Conservation (phyloP, 2,113 vertebrate genomes). For the Furnarius figulus region DNA sequence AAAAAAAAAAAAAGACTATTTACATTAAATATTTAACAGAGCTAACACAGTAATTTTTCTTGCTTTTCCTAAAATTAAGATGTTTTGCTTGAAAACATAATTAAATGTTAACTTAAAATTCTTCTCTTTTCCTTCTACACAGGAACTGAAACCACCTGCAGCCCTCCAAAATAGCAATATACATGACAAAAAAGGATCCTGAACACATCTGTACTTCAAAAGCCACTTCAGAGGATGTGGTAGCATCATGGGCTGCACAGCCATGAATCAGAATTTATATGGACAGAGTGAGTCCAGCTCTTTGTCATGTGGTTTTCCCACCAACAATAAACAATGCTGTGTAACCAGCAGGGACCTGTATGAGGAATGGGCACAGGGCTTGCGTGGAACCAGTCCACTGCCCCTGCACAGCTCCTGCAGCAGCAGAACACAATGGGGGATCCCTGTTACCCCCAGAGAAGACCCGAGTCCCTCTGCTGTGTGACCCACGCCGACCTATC, state of each 20-base stretch:
- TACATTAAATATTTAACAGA: background rate
- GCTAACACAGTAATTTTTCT: background rate
- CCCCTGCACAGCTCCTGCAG: background rate
- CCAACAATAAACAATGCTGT: background rate
- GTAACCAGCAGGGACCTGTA: background rate
- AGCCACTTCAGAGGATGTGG: background rate
- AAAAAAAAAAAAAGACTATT: background rate
- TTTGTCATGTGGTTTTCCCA: background rate
- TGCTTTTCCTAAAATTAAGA: background rate
- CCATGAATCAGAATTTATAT: background rate
- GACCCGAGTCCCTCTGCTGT: fast-evolving
- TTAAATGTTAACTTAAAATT: background rate
- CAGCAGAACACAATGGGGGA: fast-evolving
- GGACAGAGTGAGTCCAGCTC: background rate
- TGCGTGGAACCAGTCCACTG: fast-evolving
- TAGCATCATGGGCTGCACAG: background rate
- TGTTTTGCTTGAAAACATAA: background rate
- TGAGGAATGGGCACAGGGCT: background rate
- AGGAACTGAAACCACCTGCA: background rate
- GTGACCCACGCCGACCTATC: fast-evolving
- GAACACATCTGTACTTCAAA: fast-evolving
- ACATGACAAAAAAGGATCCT: background rate
- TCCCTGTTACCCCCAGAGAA: no score
- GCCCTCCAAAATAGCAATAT: background rate
- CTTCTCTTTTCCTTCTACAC: background rate